phyloP scores from a whole-genome alignment of 2,888 invertebrate genomes.

The Pristionchus maxplancki region DNA sequence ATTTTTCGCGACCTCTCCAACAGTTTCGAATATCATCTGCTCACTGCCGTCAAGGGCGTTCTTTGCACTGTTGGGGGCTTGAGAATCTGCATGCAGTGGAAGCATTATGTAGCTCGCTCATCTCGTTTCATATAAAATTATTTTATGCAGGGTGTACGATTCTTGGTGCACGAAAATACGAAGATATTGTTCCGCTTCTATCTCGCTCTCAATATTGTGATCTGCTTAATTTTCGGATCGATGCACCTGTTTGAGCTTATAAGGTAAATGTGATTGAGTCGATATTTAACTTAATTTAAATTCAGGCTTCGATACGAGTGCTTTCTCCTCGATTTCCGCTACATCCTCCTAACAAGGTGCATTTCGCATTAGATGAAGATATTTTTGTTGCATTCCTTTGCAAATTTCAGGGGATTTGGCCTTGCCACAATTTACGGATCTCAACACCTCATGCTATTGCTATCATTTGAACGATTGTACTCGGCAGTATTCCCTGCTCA shows the following conservation, averaged over 20 bases:
- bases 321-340: neutral
- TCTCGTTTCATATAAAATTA: neutral
- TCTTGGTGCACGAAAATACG: neutral
- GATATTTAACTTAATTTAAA: neutral
- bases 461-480: neutral
- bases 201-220: neutral
- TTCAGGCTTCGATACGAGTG: neutral
- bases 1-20: neutral
- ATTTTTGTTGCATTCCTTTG: neutral
- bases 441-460: neutral
- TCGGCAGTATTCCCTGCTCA: neutral
- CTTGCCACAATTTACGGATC: neutral
- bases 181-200: neutral
- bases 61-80: neutral
- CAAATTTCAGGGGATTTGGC: neutral
- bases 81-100: neutral
- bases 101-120: neutral
- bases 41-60: neutral
- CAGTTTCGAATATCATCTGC: neutral
- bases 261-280: neutral
- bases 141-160: neutral
- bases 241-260: neutral
- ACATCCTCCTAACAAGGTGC: neutral
- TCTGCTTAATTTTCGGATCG: neutral
- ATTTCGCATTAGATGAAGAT: neutral